Conservation (phyloP, 2,888 invertebrate species). For the Micoletzkya japonica region DNA sequence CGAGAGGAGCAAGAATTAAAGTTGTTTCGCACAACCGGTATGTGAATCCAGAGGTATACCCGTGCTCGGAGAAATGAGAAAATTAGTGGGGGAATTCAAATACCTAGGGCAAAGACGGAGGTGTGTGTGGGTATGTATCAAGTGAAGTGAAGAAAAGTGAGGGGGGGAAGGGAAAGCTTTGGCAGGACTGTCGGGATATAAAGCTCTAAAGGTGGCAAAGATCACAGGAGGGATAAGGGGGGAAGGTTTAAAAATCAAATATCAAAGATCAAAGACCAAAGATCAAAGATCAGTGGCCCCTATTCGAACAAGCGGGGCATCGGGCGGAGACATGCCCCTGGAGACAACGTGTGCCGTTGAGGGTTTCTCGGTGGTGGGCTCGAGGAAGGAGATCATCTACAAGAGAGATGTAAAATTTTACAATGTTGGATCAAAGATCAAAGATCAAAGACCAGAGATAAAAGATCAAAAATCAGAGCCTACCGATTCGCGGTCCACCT, state of each 20-base stretch:
- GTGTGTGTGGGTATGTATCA: too few species aligned
- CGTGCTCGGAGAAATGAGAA: too few species aligned
- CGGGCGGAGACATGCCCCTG: not conserved
- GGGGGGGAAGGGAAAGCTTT: too few species aligned
- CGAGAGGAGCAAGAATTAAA: too few species aligned
- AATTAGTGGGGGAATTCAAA: too few species aligned
- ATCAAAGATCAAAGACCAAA: not conserved
- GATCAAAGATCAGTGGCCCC: slow-evolving; percentile 21
- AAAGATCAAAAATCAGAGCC: not conserved
- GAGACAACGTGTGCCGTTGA: not conserved
- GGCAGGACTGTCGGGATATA: too few species aligned
- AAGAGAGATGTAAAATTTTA: not conserved
- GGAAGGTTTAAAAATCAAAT: not conserved
- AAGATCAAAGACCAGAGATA: not conserved
- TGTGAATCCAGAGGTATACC: too few species aligned
- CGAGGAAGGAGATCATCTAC: slow-evolving; percentile 29
- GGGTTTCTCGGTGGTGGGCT: not conserved
- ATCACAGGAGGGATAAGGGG: not conserved
- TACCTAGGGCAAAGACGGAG: too few species aligned
- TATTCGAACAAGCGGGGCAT: slow-evolving; percentile 14
- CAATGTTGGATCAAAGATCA: not conserved
- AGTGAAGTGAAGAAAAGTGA: too few species aligned
- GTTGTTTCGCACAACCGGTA: too few species aligned
- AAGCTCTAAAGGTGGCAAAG: too few species aligned
- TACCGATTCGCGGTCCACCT: slow-evolving; percentile 26